Evolutionary conservation across 37 sponge, comb jelly and placozoan genomes (phyloP).

Genomic region (Diacarnus erythraeanus): DNA sequence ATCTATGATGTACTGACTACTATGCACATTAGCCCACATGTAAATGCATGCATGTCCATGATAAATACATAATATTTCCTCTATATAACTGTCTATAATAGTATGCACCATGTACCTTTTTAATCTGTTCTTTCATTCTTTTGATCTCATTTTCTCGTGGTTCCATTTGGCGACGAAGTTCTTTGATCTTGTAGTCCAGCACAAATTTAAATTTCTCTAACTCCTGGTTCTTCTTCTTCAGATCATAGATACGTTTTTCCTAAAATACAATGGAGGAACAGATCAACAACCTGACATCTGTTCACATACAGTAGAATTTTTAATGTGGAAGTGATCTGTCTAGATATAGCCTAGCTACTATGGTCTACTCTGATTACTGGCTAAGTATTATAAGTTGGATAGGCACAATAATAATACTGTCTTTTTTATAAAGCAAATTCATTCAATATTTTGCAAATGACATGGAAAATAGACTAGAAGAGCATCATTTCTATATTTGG

Average conservation of each 20-base stretch:
- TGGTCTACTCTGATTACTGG: too few species aligned
- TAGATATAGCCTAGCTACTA: too few species aligned
- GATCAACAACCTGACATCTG: neutral
- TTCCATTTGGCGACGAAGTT: slow-evolving; percentile 94
- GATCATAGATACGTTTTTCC: slow-evolving; percentile 96
- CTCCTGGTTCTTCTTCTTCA: slow-evolving; percentile 99
- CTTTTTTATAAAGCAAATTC: too few species aligned
- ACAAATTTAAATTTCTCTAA: slow-evolving; percentile 99
- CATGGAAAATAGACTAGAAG: neutral
- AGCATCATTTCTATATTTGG: neutral
- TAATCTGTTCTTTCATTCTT: slow-evolving; percentile 94
- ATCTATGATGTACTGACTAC: too few species aligned
- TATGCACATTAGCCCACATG: too few species aligned
- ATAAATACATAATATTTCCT: too few species aligned
- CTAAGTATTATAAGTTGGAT: too few species aligned
- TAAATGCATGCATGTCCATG: neutral
- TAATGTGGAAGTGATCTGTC: neutral
- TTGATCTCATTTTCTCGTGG: slow-evolving; percentile 95
- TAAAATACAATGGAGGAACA: slow-evolving; percentile 17
- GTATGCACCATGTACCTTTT: slow-evolving; percentile 48
- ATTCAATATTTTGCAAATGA: too few species aligned
- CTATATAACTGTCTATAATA: neutral
- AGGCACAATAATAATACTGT: too few species aligned
- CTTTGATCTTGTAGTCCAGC: slow-evolving; percentile 99
- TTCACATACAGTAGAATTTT: neutral